Percentiles rank a stretch among this genome's conserved stretches.
phyloP scores from a whole-genome alignment of 2,888 invertebrate genomes.

The Athrips mouffetella region DNA sequence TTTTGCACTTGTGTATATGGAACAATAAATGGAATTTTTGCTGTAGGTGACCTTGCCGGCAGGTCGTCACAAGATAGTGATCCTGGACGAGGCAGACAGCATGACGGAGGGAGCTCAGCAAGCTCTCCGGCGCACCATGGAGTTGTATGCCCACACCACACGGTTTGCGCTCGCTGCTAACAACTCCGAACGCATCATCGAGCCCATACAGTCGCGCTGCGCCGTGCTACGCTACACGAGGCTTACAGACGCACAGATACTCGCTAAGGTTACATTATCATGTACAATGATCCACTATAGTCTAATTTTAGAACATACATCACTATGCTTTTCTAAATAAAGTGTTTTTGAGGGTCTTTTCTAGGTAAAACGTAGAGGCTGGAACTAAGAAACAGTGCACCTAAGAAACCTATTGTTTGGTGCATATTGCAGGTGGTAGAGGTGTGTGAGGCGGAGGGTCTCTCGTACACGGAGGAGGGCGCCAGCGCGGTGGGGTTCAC shows the following conservation, averaged over 20 bases:
- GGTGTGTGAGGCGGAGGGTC: conserved; percentile 61
- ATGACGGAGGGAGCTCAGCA: conserved; percentile 99
- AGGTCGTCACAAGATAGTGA: conserved; percentile 96
- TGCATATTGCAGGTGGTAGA: conserved; percentile 49
- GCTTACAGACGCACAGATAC: conserved; percentile 92
- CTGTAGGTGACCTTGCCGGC: conserved; percentile 90
- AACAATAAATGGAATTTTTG: background rate
- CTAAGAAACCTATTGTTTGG: background rate
- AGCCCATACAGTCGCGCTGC: conserved; percentile 99
- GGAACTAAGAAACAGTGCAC: no score
- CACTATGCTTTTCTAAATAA: no score
- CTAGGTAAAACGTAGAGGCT: no score
- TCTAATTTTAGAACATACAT: no score
- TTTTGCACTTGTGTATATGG: no score
- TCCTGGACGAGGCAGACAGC: conserved; percentile 98
- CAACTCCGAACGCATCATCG: conserved; percentile 98
- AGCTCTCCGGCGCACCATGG: conserved; percentile 98
- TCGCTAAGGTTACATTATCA: conserved; percentile 83
- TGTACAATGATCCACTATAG: background rate
- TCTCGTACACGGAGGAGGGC: conserved; percentile 94
- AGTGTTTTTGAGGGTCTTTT: background rate
- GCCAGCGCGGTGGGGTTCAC: conserved; percentile 98
- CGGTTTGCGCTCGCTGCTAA: conserved; percentile 99
- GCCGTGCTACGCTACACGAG: conserved; percentile 96
- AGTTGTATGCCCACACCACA: conserved; percentile 97